These are phyloP conservation scores for Latrodectus elegans DNA, from an alignment of 2,888 invertebrate genomes.

Conservation along the genomic window DNA sequence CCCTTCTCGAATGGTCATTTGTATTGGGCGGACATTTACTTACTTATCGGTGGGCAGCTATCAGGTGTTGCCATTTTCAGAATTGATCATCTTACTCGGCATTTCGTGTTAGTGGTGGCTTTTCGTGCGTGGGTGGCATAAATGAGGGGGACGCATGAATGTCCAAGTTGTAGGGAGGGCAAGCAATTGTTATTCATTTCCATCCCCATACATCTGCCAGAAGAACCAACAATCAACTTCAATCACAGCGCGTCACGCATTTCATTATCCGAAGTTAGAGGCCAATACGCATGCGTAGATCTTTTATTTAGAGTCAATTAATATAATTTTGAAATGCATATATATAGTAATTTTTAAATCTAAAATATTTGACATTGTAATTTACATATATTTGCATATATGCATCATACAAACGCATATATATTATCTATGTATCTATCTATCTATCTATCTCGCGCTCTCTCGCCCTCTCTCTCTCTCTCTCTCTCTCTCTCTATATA, in stretches of 20 bases:
- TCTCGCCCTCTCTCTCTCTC: too few relatives aligned
- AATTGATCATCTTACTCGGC: slow-evolving; percentile 62
- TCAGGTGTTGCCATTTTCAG: slow-evolving; percentile 67
- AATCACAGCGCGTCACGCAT: slow-evolving; percentile 62
- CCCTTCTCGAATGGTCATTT: slow-evolving; percentile 33
- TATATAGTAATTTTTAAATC: too few relatives aligned
- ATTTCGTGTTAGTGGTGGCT: slow-evolving; percentile 36
- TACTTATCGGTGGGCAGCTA: slow-evolving; percentile 26
- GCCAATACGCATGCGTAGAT: neutral
- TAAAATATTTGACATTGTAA: too few relatives aligned
- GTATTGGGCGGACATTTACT: slow-evolving; percentile 55
- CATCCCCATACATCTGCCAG: slow-evolving; percentile 13
- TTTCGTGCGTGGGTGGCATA: slow-evolving; percentile 52
- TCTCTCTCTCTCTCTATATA: too few relatives aligned
- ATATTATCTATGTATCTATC: too few relatives aligned
- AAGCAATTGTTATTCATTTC: slow-evolving; percentile 37
- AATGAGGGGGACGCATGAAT: slow-evolving; percentile 17
- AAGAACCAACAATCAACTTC: slow-evolving; percentile 61
- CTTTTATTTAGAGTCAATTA: too few relatives aligned
- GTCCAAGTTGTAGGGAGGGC: slow-evolving; percentile 8
- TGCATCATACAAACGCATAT: too few relatives aligned
- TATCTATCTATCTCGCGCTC: too few relatives aligned
- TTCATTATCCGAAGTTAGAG: slow-evolving; percentile 36
- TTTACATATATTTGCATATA: too few relatives aligned
- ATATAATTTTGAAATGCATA: too few relatives aligned